Evolutionary conservation across 2,888 invertebrate species (phyloP).

Genomic region (Balanococcus diminutus): DNA sequence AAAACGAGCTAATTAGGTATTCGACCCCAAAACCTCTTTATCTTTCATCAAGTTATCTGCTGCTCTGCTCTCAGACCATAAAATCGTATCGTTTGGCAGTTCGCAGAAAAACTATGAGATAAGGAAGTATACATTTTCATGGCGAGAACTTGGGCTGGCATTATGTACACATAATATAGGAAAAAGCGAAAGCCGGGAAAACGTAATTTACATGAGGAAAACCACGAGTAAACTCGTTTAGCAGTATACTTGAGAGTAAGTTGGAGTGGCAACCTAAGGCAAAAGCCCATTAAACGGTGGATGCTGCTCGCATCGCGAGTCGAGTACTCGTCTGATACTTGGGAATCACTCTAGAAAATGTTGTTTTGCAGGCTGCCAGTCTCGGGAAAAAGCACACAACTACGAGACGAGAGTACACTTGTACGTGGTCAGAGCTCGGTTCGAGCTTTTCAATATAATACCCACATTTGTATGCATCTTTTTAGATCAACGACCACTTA

Average conservation of each 20-base stretch:
- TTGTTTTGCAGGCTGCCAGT: too few relatives aligned
- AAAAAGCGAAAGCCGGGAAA: too few relatives aligned
- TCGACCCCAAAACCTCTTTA: too few relatives aligned
- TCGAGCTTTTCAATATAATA: constrained; percentile 1
- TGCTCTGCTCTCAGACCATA: too few relatives aligned
- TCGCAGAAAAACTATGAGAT: not conserved
- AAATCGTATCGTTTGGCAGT: not conserved
- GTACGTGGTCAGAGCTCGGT: constrained; percentile 4
- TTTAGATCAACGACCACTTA: constrained; percentile 31
- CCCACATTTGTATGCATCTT: constrained; percentile 10
- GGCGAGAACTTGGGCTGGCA: not conserved
- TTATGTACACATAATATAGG: not conserved
- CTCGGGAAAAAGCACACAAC: not conserved
- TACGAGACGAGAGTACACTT: not conserved
- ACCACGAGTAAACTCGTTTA: constrained; percentile 2
- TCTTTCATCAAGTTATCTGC: too few relatives aligned
- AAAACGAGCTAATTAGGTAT: too few relatives aligned
- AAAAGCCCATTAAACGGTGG: not conserved
- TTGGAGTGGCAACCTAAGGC: not conserved
- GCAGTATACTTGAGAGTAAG: not conserved
- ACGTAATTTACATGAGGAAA: not conserved
- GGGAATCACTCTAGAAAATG: not conserved
- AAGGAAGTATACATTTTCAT: not conserved
- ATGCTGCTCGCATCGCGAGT: not conserved
- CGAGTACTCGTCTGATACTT: not conserved